Percentiles rank a stretch among this genome's conserved stretches.
phyloP scores from a whole-genome alignment of 2,797 vertebrate genomes.

The Rhyacichthys aspro region DNA sequence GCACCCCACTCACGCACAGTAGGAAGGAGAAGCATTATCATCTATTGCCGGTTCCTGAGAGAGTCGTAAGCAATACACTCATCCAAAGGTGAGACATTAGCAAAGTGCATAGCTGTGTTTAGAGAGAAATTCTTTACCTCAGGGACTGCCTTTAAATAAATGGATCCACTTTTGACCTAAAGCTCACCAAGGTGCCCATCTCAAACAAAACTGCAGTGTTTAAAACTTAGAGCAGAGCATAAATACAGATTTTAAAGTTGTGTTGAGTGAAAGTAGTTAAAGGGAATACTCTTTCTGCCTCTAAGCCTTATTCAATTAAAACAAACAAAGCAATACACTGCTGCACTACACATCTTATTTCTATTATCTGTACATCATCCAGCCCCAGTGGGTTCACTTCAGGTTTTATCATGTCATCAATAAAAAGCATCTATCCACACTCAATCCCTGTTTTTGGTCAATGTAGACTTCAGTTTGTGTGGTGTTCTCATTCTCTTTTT shows the following conservation, averaged over 20 bases:
- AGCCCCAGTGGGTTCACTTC: too few relatives aligned
- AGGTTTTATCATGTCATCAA: too few relatives aligned
- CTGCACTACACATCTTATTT: too few relatives aligned
- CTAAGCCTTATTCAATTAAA: too few relatives aligned
- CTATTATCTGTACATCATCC: too few relatives aligned
- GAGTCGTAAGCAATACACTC: conserved; percentile 31
- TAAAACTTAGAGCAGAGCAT: neutral
- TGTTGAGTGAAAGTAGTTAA: neutral
- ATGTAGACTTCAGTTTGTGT: too few relatives aligned
- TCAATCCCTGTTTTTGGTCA: too few relatives aligned
- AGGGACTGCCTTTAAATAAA: conserved; percentile 37
- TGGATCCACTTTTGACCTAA: conserved; percentile 22
- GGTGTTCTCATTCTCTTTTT: too few relatives aligned
- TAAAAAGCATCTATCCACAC: too few relatives aligned
- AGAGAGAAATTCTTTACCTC: conserved; percentile 38
- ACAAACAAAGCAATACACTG: too few relatives aligned
- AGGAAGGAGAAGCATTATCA: conserved; percentile 26
- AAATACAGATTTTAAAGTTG: conserved; percentile 8
- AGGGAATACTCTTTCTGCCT: neutral
- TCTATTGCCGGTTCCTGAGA: conserved; percentile 35
- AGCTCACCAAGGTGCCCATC: conserved; percentile 5
- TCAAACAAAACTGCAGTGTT: neutral
- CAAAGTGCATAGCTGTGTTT: conserved; percentile 62
- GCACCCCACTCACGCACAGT: conserved; percentile 6
- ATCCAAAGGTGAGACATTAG: conserved; percentile 47